Conservation (phyloP, 2,113 vertebrate species). For the Cyprinodon variegatus region DNA sequence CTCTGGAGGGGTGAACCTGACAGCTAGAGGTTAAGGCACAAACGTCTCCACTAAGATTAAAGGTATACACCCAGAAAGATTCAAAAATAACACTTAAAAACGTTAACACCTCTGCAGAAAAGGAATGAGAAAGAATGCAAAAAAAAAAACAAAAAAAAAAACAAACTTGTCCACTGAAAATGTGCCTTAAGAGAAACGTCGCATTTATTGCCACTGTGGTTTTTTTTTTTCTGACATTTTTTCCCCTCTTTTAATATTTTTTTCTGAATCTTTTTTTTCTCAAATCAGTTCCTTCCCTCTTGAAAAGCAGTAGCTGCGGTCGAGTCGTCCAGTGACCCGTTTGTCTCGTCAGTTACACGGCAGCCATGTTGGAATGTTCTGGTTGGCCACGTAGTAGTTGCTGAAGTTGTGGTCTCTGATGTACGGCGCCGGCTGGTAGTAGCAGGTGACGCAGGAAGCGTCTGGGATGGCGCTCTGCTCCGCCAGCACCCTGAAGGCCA, state of each 20-base stretch:
- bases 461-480: slow-evolving; percentile 95
- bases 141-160: slow-evolving; percentile 14
- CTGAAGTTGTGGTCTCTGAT: slow-evolving; percentile 96
- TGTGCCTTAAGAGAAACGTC: slow-evolving; percentile 67
- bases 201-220: slow-evolving; percentile 50
- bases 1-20: slow-evolving; percentile 31
- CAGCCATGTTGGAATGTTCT: slow-evolving; percentile 95
- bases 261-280: slow-evolving; percentile 6
- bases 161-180: slow-evolving; percentile 66
- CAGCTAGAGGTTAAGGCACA: slow-evolving; percentile 69
- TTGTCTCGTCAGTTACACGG: slow-evolving; percentile 89
- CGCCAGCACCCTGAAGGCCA: slow-evolving; percentile 90
- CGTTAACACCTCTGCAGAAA: slow-evolving; percentile 58
- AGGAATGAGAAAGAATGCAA: slow-evolving; percentile 66
- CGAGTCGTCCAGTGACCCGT: not conserved
- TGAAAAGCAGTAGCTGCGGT: slow-evolving; percentile 20
- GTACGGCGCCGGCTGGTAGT: slow-evolving; percentile 97
- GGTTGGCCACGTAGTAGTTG: slow-evolving; percentile 95
- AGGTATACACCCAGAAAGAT: slow-evolving; percentile 31
- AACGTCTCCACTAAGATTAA: slow-evolving; percentile 53
- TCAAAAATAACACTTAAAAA: slow-evolving; percentile 63
- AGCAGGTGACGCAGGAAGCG: slow-evolving; percentile 94
- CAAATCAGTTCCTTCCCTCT: not conserved
- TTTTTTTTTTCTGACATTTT: slow-evolving; percentile 23
- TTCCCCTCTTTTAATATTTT: not conserved